Percentiles rank a stretch among this genome's conserved stretches.
Conservation (phyloP, 1,140 invertebrate species). For the Drosophila subpulchrella region DNA sequence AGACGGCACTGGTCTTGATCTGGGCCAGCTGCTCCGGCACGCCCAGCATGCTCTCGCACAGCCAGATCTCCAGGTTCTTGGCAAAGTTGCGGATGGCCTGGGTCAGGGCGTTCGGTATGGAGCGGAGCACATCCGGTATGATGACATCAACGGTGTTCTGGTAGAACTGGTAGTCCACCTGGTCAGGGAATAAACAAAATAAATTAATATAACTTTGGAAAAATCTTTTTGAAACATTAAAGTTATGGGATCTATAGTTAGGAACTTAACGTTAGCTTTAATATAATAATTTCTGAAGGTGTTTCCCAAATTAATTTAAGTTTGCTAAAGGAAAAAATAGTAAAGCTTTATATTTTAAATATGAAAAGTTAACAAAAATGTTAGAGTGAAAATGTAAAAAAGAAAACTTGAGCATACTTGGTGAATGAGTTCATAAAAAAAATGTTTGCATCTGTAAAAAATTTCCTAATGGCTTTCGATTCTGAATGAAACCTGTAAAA, state of each 20-base stretch:
- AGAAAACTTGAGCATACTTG: too few relatives aligned
- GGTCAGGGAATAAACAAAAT: background rate
- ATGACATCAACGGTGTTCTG: slow-evolving; percentile 98
- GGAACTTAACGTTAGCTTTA: too few relatives aligned
- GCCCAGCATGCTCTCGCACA: slow-evolving; percentile 93
- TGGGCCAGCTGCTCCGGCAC: slow-evolving; percentile 93
- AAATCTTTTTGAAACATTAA: too few relatives aligned
- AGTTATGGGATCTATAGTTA: too few relatives aligned
- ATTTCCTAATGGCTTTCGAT: background rate
- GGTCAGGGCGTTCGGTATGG: slow-evolving; percentile 96
- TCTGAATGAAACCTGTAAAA: background rate
- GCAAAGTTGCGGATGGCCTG: slow-evolving; percentile 97
- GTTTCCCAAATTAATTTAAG: too few relatives aligned
- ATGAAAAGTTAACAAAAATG: too few relatives aligned
- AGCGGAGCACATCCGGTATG: slow-evolving; percentile 97
- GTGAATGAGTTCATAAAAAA: background rate
- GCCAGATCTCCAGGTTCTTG: slow-evolving; percentile 94
- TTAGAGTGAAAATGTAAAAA: too few relatives aligned
- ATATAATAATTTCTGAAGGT: too few relatives aligned
- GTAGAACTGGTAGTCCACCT: slow-evolving; percentile 96
- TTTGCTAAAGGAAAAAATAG: too few relatives aligned
- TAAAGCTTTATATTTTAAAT: too few relatives aligned
- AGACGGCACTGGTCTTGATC: slow-evolving; percentile 94
- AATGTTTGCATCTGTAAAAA: background rate
- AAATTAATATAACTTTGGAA: slow-evolving; percentile 2